Evolutionary conservation across 2,113 vertebrate genomes (phyloP).

Genomic region (Theropithecus gelada): DNA sequence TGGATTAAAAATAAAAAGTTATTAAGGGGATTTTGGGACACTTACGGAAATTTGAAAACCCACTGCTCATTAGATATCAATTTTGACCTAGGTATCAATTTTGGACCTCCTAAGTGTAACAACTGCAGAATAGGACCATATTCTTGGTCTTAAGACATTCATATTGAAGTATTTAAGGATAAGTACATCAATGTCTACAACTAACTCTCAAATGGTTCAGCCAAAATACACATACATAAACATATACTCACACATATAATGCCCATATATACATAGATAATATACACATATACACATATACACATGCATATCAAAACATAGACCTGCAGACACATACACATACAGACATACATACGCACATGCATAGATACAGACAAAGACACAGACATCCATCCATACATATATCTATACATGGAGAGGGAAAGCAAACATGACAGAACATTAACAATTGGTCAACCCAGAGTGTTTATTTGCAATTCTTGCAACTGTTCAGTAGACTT

Average conservation of each 20-base stretch:
- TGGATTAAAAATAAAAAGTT: not conserved
- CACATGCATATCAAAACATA: not conserved
- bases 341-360: not conserved
- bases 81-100: not conserved
- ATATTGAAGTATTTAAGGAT: not conserved
- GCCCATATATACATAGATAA: not conserved
- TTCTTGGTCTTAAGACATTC: not conserved
- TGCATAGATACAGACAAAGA: not conserved
- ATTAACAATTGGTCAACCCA: not conserved
- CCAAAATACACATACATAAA: not conserved
- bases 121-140: not conserved
- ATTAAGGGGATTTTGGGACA: not conserved
- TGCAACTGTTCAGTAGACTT: not conserved
- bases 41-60: not conserved
- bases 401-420: not conserved
- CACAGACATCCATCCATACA: too few relatives aligned
- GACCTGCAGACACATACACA: rapidly evolving
- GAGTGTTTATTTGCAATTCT: not conserved
- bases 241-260: not conserved
- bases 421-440: not conserved
- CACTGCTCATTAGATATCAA: not conserved
- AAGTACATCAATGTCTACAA: not conserved
- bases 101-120: not conserved
- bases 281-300: not conserved
- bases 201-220: not conserved